Evolutionary conservation across 2,888 invertebrate genomes (phyloP), one percentile per base, ranked within the genome.

Genomic region (Dysmachus trigonus): DNA sequence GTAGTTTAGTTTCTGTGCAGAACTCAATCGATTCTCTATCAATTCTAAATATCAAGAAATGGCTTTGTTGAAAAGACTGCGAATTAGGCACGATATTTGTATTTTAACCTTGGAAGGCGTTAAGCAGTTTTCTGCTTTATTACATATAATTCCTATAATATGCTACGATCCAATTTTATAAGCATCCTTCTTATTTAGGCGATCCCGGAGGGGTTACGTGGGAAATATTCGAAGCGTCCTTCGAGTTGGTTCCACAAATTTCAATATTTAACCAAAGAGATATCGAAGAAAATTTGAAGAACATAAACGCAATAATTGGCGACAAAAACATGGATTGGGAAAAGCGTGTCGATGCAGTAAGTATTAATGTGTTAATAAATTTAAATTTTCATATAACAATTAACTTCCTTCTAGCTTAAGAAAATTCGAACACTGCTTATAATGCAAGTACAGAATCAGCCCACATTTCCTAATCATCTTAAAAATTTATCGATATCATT

Each of bases 311-410:
- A 2, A 93, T 94, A 62, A 94, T 99, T 85, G 95, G 95, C 1
- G 97, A 98, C 92, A 93, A 96, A 72, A 95, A 94, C 89, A 95
- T 96, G 89, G 98, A 98, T 90, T 99, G 99, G 99, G 98, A 97
- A 92, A 97, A 97, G 91, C 93, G 99, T 86, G 95, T 96, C n/a
- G 98, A 98, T 86, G 95, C 96, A 88, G 97, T 98, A 88, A 87
- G 86, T 2, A 53, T 30, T 73, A 51, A 47, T 53, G 31, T 85
- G 18, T 47, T 30, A 35, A 41, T 33, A n/a, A 74, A 82, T 82
- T 71, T 10, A 5, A 47, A n/a, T 47, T 15, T 47, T 47, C n/a
- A 47, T 88, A 88, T 88, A 10, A 47, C 88, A 88, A 88, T 6
- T 62, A 27, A 18, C 7, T 1, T 62, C 27, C 22, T 91, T 92